Conservation (phyloP, 2,113 vertebrate species). For the Spea bombifrons region DNA sequence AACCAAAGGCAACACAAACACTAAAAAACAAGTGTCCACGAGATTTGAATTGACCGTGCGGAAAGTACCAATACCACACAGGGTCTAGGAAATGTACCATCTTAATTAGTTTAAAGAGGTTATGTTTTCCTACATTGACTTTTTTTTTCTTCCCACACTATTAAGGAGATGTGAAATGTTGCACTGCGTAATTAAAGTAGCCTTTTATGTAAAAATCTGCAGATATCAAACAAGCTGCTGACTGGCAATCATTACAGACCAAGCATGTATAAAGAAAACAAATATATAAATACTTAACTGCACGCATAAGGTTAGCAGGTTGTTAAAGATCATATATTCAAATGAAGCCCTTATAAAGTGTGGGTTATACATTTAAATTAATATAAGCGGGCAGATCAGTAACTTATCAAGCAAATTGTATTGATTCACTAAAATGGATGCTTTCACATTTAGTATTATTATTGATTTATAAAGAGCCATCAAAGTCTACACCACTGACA, state of each 20-base stretch:
- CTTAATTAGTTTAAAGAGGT: constrained; percentile 2
- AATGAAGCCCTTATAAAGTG: no score
- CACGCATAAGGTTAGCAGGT: no score
- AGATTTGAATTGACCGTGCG: neutral
- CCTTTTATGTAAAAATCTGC: neutral
- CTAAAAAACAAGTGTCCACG: neutral
- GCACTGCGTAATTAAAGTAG: neutral
- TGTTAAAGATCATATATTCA: no score
- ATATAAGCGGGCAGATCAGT: no score
- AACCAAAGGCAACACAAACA: neutral
- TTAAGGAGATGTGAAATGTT: neutral
- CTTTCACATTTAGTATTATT: no score
- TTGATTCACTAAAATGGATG: no score
- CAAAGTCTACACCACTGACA: no score
- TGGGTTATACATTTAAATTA: no score
- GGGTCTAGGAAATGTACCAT: neutral
- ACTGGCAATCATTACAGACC: neutral
- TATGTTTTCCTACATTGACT: neutral
- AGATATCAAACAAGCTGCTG: neutral
- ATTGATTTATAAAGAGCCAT: no score
- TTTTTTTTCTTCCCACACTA: neutral
- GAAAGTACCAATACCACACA: neutral
- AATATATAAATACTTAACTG: no score
- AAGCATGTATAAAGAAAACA: no score
- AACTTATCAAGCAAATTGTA: no score